Evolutionary conservation across 2,113 vertebrate species (phyloP), one percentile per base, ranked within the genome.

Genomic region (Callopanchax toddi): DNA sequence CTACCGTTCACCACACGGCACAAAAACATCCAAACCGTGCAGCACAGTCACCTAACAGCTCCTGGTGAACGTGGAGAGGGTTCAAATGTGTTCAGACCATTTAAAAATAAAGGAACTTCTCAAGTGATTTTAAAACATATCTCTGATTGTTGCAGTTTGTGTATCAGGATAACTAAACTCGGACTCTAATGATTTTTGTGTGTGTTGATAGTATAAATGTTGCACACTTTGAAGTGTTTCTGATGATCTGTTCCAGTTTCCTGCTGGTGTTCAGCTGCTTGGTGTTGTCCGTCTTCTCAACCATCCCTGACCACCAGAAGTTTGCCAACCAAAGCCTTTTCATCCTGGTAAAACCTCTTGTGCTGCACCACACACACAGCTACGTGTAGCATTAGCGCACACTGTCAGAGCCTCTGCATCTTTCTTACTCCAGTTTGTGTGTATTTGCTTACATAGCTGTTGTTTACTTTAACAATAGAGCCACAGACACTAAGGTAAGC

Each of bases 241-340:
- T 36, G 21, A 1, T 50, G 18, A 29, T 52, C 36, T 77, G 32
- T 80, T 55, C 12, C 93, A 98, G 96, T 92, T 99, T 98, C 86
- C 85, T 98, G 78, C 94, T 99, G 10, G 97, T 99, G 83, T 97
- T 99, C 91, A 96, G 95, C 93, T 99, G 97, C 89, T 91, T 99
- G 92, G 96, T 99, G 89, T 91, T 99, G 74, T 99, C 97, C 0
- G 97, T 99, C 67, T 97, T 99, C 91, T 97, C 97, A 86, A 99
- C 97, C 89, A 98, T 99, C 85, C 97, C 94, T 25, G 95, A 96
- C 21, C 92, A 97, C 89, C 96, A 98, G 79, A 92, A 94, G 77
- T 1, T 94, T 59, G 93, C 97, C 92, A 99, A 97, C 71, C 74
- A 98, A 86, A 94, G 92, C 85, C 96, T 99, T 81, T 97, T 99